phyloP scores from a whole-genome alignment of 2,113 vertebrate genomes.

The Aythya baeri region DNA sequence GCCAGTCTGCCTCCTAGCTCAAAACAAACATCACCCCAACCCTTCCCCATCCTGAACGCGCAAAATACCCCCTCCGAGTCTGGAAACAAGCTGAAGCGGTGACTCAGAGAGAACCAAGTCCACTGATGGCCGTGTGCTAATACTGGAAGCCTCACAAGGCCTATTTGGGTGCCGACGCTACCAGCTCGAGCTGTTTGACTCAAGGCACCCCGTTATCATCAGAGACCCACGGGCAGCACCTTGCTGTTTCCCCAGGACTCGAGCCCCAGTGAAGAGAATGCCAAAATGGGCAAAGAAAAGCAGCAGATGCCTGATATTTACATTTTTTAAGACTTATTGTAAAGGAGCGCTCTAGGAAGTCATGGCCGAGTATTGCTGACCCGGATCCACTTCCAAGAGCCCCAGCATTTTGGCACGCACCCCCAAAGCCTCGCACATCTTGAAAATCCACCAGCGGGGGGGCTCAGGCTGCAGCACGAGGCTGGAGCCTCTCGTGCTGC shows the following conservation, averaged over 20 bases:
- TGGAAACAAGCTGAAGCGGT: background rate
- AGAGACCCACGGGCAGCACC: background rate
- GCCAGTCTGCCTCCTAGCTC: background rate
- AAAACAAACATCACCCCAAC: background rate
- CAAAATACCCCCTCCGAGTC: background rate
- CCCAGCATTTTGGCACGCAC: background rate
- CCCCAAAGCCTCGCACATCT: background rate
- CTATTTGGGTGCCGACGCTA: background rate
- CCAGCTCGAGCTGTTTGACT: background rate
- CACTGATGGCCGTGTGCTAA: background rate
- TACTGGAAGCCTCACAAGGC: background rate
- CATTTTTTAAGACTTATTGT: background rate
- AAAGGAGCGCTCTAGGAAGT: slow-evolving; percentile 43
- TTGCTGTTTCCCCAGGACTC: background rate
- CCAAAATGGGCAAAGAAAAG: background rate
- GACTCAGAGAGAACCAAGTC: background rate
- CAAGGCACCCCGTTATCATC: background rate
- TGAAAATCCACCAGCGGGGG: background rate
- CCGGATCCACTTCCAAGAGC: slow-evolving; percentile 21
- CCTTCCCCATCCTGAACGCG: background rate
- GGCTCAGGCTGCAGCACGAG: background rate
- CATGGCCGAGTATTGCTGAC: background rate
- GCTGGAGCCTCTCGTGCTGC: background rate
- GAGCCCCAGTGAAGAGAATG: background rate
- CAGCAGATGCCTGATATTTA: background rate